Conservation (phyloP, 2,113 vertebrate species). For the Sinosuthora webbiana region DNA sequence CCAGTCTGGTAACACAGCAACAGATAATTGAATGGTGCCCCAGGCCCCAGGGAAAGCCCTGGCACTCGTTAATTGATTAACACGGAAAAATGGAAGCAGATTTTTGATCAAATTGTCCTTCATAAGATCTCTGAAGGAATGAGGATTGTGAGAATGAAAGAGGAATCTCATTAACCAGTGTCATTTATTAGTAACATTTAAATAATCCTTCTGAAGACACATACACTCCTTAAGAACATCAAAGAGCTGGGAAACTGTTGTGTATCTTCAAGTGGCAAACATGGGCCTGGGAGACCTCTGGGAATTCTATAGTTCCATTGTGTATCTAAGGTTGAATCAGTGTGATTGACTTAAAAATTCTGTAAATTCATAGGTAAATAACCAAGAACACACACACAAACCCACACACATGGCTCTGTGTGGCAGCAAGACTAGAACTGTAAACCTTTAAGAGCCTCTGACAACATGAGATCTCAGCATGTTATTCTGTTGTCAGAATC, state of each 20-base stretch:
- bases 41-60: background rate
- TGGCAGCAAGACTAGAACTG: background rate
- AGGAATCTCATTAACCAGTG: background rate
- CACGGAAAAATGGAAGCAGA: background rate
- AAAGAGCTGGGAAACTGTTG: background rate
- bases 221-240: background rate
- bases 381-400: background rate
- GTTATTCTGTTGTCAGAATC: background rate
- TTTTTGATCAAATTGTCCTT: slow-evolving; percentile 12
- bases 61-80: slow-evolving; percentile 13
- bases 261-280: background rate
- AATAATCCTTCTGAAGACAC: background rate
- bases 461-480: background rate
- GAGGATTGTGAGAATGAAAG: background rate
- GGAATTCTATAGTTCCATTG: background rate
- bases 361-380: background rate
- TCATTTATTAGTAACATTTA: background rate
- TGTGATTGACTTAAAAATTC: background rate
- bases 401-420: background rate
- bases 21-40: background rate
- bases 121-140: background rate
- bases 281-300: background rate
- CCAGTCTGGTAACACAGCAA: background rate
- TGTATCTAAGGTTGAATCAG: background rate
- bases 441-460: background rate